Evolutionary conservation across 2,888 invertebrate species (phyloP).

Genomic region (Rhamnusium bicolor): DNA sequence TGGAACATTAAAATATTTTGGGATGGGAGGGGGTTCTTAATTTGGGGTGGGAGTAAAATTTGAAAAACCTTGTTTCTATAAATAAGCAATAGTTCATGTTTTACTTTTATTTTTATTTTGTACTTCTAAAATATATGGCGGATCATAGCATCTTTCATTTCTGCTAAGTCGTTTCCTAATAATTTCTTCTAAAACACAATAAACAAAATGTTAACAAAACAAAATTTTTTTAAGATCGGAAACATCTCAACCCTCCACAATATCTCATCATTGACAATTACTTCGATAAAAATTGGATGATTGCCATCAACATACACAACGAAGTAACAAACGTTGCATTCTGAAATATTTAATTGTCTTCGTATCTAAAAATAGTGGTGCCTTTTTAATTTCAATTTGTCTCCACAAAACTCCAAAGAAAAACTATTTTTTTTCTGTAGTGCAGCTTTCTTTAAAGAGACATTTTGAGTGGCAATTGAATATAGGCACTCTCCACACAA

Average conservation of each 20-base stretch:
- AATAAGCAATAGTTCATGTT: too few relatives aligned
- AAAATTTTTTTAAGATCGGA: not conserved
- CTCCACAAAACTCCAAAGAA: not conserved
- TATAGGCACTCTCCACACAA: not conserved
- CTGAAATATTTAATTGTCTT: not conserved
- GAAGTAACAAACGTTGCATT: not conserved
- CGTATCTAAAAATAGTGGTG: not conserved
- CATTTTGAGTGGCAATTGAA: not conserved
- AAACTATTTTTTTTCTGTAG: not conserved
- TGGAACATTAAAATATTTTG: too few relatives aligned
- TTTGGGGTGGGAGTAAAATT: too few relatives aligned
- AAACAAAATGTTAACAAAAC: too few relatives aligned
- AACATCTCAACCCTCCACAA: not conserved
- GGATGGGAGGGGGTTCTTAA: too few relatives aligned
- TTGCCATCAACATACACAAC: not conserved
- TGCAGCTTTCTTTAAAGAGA: not conserved
- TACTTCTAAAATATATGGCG: not conserved
- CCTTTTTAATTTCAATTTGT: not conserved
- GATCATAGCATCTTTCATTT: not conserved
- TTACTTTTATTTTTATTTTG: too few relatives aligned
- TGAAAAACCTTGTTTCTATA: too few relatives aligned
- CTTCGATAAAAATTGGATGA: not conserved
- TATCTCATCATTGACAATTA: not conserved
- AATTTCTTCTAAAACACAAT: not conserved
- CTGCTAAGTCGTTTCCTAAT: not conserved